A percentile compares a stretch with the other conserved stretches of the same genome.
phyloP scores from a whole-genome alignment of 2,113 vertebrate species.

The Tachysurus fulvidraco region DNA sequence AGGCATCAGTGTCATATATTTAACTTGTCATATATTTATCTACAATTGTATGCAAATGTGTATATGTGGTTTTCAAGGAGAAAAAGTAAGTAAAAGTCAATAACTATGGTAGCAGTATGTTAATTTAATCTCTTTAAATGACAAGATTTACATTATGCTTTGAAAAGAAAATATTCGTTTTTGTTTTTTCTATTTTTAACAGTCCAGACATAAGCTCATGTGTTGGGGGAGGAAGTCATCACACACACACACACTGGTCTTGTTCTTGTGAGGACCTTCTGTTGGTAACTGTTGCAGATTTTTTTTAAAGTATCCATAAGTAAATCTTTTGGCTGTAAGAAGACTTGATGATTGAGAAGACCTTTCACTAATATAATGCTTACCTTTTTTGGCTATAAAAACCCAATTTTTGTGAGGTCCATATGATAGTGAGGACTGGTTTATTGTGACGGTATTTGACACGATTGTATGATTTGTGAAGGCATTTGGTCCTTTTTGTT shows the following conservation, averaged over 20 bases:
- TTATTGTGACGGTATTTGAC: background rate
- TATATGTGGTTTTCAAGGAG: background rate
- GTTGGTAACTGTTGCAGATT: background rate
- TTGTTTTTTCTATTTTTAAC: background rate
- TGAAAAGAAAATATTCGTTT: background rate
- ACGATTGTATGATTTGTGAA: background rate
- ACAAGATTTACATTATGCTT: background rate
- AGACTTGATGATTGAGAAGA: background rate
- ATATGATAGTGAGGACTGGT: background rate
- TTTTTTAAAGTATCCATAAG: background rate
- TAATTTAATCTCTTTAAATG: background rate
- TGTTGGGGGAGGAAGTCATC: conserved; percentile 3
- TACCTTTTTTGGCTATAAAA: background rate
- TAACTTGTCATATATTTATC: conserved; percentile 9
- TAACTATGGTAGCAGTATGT: background rate
- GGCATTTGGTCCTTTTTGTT: background rate
- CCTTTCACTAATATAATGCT: background rate
- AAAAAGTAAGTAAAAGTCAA: background rate
- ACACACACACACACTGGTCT: background rate
- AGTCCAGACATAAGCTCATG: conserved; percentile 32
- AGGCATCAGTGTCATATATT: conserved; percentile 14
- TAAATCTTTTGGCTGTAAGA: background rate
- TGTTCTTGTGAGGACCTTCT: background rate
- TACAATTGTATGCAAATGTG: background rate
- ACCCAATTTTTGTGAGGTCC: background rate